Evolutionary conservation across 37 sponge, comb jelly and placozoan genomes (phyloP).

Genomic region (Spongilla lacustris): DNA sequence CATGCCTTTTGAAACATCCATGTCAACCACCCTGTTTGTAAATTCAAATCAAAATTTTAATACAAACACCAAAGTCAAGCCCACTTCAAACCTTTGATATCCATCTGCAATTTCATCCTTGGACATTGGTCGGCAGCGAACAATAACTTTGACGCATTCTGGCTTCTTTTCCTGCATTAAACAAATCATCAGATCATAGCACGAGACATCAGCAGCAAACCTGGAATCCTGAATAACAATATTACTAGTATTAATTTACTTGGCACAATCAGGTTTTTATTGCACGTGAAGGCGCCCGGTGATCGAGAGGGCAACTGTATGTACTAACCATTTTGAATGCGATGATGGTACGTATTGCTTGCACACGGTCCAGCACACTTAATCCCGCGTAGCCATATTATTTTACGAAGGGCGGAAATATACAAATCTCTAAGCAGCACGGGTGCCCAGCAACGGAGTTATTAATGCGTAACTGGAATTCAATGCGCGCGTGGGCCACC

Average conservation of each 20-base stretch:
- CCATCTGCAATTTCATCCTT: conserved; percentile 65
- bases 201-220: not conserved
- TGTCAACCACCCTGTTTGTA: conserved; percentile 75
- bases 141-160: conserved; percentile 93
- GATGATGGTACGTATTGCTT: not conserved
- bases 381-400: not conserved
- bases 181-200: conserved; percentile 1
- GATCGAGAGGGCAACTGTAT: not conserved
- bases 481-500: not conserved
- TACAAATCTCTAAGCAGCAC: not conserved
- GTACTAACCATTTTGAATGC: not conserved
- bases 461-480: not conserved
- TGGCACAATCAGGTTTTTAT: not conserved
- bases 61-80: not conserved
- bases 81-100: conserved; percentile 67
- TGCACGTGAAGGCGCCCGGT: not conserved
- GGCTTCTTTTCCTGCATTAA: conserved; percentile 62
- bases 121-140: conserved; percentile 92
- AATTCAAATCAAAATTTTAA: not conserved
- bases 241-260: too few species aligned
- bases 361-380: not conserved
- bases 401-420: not conserved
- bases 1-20: conserved; percentile 76
- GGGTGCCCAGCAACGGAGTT: not conserved
- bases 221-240: not conserved